Base-by-base conservation (phyloP, 1,140 invertebrate genomes). In the Drosophila virilis region DNA sequence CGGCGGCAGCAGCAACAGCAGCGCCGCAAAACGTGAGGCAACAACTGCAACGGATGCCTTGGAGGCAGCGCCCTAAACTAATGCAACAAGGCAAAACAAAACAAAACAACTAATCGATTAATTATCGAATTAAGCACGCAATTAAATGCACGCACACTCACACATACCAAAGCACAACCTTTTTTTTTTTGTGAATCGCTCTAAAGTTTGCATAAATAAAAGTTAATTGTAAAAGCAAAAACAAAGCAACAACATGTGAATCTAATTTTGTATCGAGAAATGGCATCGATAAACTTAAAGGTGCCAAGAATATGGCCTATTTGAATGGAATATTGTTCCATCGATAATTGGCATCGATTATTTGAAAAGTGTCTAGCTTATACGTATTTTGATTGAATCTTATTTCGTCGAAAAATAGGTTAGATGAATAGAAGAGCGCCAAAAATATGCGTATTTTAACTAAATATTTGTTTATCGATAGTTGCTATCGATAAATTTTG, bases 101-200 rank as follows among this genome's bases (percentile, higher is more conserved):
- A 46, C 43, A 42, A 6, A 28, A 28, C 17, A 28, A 43, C 15
- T 46, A 38, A 42, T 35, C 48, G 28, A 70, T 48, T 17, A 72
- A 65, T 60, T 37, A 70, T 60, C 62, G 62, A 67, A 76, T 72
- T 76, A 57, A 73, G 57, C 57, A 65, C 67, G 52, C 59, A 60
- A 62, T 48, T 35, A 28, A 45, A 59, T 51, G 46, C 55, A 69
- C 55, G 9, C 45, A 46, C 45, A 22, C 42, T 17, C 33, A 58
- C 46, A 22, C 52, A 37, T 45, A 43, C 38, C 35, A 15, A 59
- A 6, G 43, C 50, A 55, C 33, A 40, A 42, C 15, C 2, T 37
- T 9, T 48, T 33, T 72, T 76, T 76, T 77, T 73, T 60, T 46
- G 32, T 35, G 37, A 54, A 35, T 68, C 40, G 33, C 50, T 52